A percentile compares a stretch with the other conserved stretches of the same genome.
phyloP scores from a whole-genome alignment of 2,888 invertebrate genomes.

The Trissoscelio sp. region DNA sequence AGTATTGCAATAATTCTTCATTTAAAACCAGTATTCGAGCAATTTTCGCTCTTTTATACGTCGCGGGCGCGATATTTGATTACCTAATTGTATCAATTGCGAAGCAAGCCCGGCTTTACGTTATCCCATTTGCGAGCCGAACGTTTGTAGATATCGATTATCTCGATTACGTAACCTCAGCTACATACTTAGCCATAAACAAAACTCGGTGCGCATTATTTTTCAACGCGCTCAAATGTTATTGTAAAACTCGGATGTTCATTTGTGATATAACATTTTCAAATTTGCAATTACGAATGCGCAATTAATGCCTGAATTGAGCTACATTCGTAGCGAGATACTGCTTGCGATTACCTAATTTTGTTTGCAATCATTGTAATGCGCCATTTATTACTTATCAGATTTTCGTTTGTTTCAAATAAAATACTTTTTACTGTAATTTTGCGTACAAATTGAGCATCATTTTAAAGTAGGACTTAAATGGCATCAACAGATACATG shows the following conservation, averaged over 20 bases:
- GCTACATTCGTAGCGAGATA: conserved; percentile 31
- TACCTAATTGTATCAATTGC: conserved; percentile 65
- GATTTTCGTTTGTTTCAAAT: too few species aligned
- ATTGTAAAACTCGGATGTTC: conserved; percentile 32
- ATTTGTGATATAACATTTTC: conserved; percentile 36
- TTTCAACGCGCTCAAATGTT: conserved; percentile 35
- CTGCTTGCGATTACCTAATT: conserved; percentile 27
- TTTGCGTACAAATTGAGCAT: too few species aligned
- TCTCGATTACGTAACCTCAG: conserved; percentile 53
- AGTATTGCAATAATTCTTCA: conserved; percentile 58
- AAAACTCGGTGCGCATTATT: conserved; percentile 36
- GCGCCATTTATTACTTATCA: conserved; percentile 10
- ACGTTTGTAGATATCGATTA: conserved; percentile 37
- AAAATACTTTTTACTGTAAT: too few species aligned
- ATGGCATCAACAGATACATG: too few species aligned
- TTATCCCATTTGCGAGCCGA: conserved; percentile 32
- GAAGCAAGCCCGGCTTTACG: conserved; percentile 33
- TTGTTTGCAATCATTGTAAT: conserved; percentile 22
- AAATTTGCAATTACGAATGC: conserved; percentile 29
- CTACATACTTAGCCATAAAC: conserved; percentile 43
- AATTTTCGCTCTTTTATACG: conserved; percentile 54
- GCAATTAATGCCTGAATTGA: conserved; percentile 31
- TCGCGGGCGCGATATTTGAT: conserved; percentile 52
- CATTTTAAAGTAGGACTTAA: too few species aligned
- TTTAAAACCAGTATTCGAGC: conserved; percentile 51